These are phyloP conservation scores for Cantharis nigra DNA, from an alignment of 2,888 invertebrate species.

Conservation along the genomic window DNA sequence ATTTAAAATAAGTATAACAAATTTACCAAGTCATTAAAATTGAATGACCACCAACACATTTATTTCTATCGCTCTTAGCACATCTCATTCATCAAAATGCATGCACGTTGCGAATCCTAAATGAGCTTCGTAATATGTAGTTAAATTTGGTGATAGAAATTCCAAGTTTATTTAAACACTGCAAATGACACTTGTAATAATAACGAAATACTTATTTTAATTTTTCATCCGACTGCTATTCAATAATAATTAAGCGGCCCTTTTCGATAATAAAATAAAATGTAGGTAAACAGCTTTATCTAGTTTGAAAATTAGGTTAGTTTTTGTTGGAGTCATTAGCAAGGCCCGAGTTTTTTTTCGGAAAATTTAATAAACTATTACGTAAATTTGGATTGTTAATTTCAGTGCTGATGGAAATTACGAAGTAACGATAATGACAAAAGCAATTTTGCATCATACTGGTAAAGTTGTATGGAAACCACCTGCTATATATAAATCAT, in stretches of 20 bases:
- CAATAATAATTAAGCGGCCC: background rate
- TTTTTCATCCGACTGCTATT: background rate
- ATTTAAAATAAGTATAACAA: background rate
- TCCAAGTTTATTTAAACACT: background rate
- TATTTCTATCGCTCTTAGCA: background rate
- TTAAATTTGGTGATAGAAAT: background rate
- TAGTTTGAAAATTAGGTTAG: background rate
- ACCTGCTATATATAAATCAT: constrained; percentile 98
- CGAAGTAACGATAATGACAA: constrained; percentile 97
- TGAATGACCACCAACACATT: background rate
- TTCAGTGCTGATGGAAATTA: constrained; percentile 96
- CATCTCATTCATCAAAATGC: background rate
- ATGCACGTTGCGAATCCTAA: background rate
- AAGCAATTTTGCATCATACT: constrained; percentile 90
- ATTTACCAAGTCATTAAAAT: background rate
- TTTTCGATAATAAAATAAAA: background rate
- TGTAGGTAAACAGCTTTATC: background rate
- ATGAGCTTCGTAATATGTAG: background rate
- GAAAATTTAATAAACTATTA: background rate
- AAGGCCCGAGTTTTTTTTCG: background rate
- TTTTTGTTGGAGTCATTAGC: background rate
- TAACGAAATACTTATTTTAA: background rate
- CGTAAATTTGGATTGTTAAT: constrained; percentile 3
- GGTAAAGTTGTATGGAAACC: constrained; percentile 97
- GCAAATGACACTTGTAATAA: background rate